Base-by-base conservation (phyloP, 2,888 invertebrate species). In the Embidobia sp. region DNA sequence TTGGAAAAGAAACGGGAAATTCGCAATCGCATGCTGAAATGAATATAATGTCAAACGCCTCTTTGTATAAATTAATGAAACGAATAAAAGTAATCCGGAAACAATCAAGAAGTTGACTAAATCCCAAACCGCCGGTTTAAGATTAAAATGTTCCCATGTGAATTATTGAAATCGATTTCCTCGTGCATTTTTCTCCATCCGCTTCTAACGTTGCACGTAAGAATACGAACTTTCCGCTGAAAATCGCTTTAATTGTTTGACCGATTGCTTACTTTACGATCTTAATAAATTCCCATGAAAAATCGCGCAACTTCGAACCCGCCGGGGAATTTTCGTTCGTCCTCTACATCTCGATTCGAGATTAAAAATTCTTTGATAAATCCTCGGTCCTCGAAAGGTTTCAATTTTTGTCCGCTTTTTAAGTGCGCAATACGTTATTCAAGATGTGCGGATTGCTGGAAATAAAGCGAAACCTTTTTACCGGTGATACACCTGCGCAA, bases 101-200 rank as follows among this genome's bases (percentile, higher is more conserved):
- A 53, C 73, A 73, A 73, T 73, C 57, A 63, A 33, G 16, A 55
- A 57, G 57, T 48, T 57, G 48, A 63, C 55, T 55, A 33, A 64
- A 63, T 63, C 55, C 55, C 53, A 40, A 22, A 53, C 63, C 46
- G 11, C 64, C 13, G 33, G 49, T 57, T 37, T 22, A 27, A 57
- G 64, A 73, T 73, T 66, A 73, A 64, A 66, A 57, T 64, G 64
- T 64, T 73, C 51, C 44, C 63, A 46, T 64, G 55, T 73, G 73
- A 66, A 66, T 64, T 57, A 66, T 66, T 72, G 55, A 63, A 72
- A 63, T 72, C 61, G 61, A 72, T 72, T 72, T 51, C 22, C 35
- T 31, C 7, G 13, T 10, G 19, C 51, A 44, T 46, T 72, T 63
- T 72, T 63, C 48, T 19, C 61, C 16, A 59, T 35, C 44, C 29